Conservation (phyloP, 2,797 vertebrate species). For the Aeoliscus strigatus region DNA sequence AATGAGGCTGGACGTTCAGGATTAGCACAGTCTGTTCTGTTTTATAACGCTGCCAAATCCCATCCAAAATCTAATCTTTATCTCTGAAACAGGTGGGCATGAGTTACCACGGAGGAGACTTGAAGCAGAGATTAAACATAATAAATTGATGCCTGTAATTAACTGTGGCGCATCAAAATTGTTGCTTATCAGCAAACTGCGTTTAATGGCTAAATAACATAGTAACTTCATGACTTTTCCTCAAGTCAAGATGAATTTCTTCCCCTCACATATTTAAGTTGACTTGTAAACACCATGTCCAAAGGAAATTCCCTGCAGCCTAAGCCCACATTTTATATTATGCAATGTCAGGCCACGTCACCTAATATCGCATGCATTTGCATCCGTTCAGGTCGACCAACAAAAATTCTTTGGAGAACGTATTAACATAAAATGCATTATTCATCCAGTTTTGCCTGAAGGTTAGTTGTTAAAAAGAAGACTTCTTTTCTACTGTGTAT, state of each 20-base stretch:
- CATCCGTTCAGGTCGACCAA: constrained; percentile 1
- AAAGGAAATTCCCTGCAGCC: not conserved
- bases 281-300: constrained; percentile 2
- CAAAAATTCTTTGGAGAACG: constrained; percentile 21
- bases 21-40: constrained; percentile 68
- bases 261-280: not conserved
- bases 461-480: constrained; percentile 23
- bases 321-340: not conserved
- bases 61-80: constrained; percentile 50
- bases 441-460: constrained; percentile 33
- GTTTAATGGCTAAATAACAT: constrained; percentile 13
- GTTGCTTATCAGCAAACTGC: constrained; percentile 27
- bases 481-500: constrained; percentile 16
- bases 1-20: constrained; percentile 50
- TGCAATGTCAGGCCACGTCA: not conserved
- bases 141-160: constrained; percentile 53
- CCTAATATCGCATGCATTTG: constrained; percentile 1
- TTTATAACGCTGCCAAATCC: constrained; percentile 49
- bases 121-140: constrained; percentile 39
- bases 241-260: not conserved
- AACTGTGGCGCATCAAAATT: constrained; percentile 39
- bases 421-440: constrained; percentile 35
- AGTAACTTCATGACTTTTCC: no score
- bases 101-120: constrained; percentile 30
- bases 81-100: constrained; percentile 60